phyloP scores from a whole-genome alignment of 2,888 invertebrate genomes.

The Isotomurus palustris region DNA sequence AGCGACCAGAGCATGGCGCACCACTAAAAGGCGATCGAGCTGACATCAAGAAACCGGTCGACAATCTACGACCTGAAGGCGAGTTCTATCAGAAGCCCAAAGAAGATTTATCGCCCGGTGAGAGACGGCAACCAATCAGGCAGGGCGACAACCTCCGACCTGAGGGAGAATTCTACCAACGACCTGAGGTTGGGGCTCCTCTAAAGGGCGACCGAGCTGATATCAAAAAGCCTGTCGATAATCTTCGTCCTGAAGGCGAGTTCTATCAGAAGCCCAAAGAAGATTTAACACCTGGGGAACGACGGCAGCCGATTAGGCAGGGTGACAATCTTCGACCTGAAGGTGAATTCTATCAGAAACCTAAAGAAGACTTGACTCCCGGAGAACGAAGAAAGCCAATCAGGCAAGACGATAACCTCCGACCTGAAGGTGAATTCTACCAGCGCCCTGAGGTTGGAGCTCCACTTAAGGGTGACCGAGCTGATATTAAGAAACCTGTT shows the following conservation, averaged over 20 bases:
- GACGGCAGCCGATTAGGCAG: constrained; percentile 52
- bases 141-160: constrained; percentile 57
- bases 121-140: constrained; percentile 48
- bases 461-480: constrained; percentile 27
- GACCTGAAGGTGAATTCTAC: constrained; percentile 59
- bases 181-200: constrained; percentile 48
- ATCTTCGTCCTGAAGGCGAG: constrained; percentile 10
- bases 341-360: constrained; percentile 59
- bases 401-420: constrained; percentile 55
- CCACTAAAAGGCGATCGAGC: constrained; percentile 27
- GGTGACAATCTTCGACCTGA: constrained; percentile 53
- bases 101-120: constrained; percentile 23
- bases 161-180: constrained; percentile 56
- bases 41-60: constrained; percentile 32
- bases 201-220: constrained; percentile 46
- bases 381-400: constrained; percentile 43
- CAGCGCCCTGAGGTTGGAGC: constrained; percentile 21
- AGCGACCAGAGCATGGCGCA: constrained; percentile 20
- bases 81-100: constrained; percentile 47
- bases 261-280: background rate
- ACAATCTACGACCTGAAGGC: constrained; percentile 42
- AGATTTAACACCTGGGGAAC: constrained; percentile 14
- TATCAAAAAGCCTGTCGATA: constrained; percentile 51
- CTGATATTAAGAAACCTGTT: constrained; percentile 30
- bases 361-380: constrained; percentile 40